phyloP scores from a whole-genome alignment of 2,797 vertebrate genomes.

The Strix occidentalis region DNA sequence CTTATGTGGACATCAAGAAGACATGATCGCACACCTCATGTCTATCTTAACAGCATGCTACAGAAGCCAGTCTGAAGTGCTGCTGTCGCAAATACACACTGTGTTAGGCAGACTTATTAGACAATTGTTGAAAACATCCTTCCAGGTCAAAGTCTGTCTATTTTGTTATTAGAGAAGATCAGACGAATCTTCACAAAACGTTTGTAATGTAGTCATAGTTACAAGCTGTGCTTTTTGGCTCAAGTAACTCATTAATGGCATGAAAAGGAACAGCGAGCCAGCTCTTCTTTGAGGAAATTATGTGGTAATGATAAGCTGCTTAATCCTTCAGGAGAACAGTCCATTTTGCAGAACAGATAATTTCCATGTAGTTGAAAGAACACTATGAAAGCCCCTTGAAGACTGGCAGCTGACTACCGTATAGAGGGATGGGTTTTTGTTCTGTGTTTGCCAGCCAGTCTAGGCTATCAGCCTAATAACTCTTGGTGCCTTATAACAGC shows the following conservation, averaged over 20 bases:
- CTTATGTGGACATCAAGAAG: neutral
- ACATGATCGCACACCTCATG: neutral
- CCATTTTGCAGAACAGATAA: constrained; percentile 32
- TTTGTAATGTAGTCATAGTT: constrained; percentile 18
- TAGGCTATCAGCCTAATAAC: constrained; percentile 48
- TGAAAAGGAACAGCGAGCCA: constrained; percentile 44
- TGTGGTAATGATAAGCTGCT: constrained; percentile 39
- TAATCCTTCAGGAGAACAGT: constrained; percentile 34
- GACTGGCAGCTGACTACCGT: constrained; percentile 29
- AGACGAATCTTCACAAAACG: neutral
- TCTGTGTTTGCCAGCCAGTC: constrained; percentile 30
- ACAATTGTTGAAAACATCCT: neutral
- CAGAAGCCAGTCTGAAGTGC: neutral
- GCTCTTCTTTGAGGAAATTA: constrained; percentile 42
- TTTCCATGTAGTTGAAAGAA: constrained; percentile 42
- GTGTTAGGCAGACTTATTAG: neutral
- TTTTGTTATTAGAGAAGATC: neutral
- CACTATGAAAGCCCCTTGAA: constrained; percentile 35
- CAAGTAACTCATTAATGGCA: constrained; percentile 33
- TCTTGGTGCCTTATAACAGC: constrained; percentile 10
- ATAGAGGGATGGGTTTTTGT: neutral
- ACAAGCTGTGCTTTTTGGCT: constrained; percentile 39
- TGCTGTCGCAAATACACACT: neutral
- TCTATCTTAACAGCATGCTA: neutral
- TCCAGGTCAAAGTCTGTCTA: neutral